Conservation (phyloP, 2,888 invertebrate species). For the Tyria jacobaeae region DNA sequence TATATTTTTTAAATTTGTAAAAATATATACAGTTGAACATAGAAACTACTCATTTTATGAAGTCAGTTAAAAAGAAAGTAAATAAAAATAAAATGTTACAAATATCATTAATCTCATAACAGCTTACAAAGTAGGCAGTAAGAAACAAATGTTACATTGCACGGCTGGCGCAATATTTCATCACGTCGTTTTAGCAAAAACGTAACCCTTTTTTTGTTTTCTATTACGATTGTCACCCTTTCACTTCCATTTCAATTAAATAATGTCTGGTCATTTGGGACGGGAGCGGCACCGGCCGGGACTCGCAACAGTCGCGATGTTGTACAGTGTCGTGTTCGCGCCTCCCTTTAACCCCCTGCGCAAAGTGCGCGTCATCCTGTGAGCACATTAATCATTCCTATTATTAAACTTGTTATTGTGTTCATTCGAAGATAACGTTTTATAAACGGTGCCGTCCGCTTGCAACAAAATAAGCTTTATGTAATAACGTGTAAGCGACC, state of each 20-base stretch:
- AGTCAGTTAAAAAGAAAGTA: no score
- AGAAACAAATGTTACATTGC: slow-evolving; percentile 83
- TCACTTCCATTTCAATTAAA: slow-evolving; percentile 85
- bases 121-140: slow-evolving; percentile 55
- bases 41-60: no score
- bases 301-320: slow-evolving; percentile 36
- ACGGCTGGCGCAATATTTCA: slow-evolving; percentile 85
- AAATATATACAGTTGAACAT: no score
- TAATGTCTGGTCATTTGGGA: slow-evolving; percentile 87
- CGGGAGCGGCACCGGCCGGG: slow-evolving; percentile 56
- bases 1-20: no score
- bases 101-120: slow-evolving; percentile 25
- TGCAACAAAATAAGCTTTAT: slow-evolving; percentile 82
- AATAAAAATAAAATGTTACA: background rate
- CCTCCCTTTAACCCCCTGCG: slow-evolving; percentile 71
- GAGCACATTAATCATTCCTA: slow-evolving; percentile 84
- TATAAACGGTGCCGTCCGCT: slow-evolving; percentile 86
- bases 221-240: slow-evolving; percentile 86
- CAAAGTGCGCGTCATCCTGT: slow-evolving; percentile 85
- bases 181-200: slow-evolving; percentile 76
- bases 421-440: slow-evolving; percentile 85
- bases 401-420: slow-evolving; percentile 86
- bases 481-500: slow-evolving; percentile 82
- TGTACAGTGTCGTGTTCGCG: slow-evolving; percentile 71
- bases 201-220: slow-evolving; percentile 83